Evolutionary conservation across 2,888 invertebrate species (phyloP).

Genomic region (Cryptophagus acutangulus): DNA sequence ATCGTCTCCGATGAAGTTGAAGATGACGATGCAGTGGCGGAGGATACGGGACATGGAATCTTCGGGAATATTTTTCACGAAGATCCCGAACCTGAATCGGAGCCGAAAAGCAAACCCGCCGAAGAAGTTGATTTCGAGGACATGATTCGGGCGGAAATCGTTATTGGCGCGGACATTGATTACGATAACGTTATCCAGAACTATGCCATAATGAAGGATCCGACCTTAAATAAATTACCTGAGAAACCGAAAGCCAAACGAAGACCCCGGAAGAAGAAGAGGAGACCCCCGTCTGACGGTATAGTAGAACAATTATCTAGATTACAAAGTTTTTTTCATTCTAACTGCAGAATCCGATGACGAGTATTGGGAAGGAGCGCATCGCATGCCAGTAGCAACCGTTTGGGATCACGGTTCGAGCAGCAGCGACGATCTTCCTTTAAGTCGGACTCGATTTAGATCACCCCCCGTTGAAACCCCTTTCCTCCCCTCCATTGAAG

Average conservation of each 20-base stretch:
- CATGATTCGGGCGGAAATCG: slow-evolving; percentile 39
- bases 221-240: slow-evolving; percentile 21
- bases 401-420: too few relatives aligned
- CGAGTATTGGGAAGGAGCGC: too few relatives aligned
- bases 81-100: too few relatives aligned
- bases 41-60: slow-evolving; percentile 33
- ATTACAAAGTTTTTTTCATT: too few relatives aligned
- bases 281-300: neutral
- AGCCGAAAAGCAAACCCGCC: slow-evolving; percentile 1
- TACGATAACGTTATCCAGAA: slow-evolving; percentile 37
- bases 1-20: too few relatives aligned
- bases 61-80: slow-evolving; percentile 30
- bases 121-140: slow-evolving; percentile 40
- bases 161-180: slow-evolving; percentile 38
- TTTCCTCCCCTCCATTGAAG: too few relatives aligned
- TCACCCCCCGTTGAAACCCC: too few relatives aligned
- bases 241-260: slow-evolving; percentile 1
- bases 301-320: too few relatives aligned
- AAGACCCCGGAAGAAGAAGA: neutral
- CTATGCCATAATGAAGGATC: slow-evolving; percentile 29
- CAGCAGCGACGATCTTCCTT: too few relatives aligned
- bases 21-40: slow-evolving; percentile 50
- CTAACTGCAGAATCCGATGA: slow-evolving; percentile 1
- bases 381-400: too few relatives aligned
- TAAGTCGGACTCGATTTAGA: too few relatives aligned